Percentiles rank a stretch among this genome's conserved stretches.
These are phyloP conservation scores for Meandrina meandrites DNA, from an alignment of 92 coral and sea anemone species.

Conservation along the genomic window DNA sequence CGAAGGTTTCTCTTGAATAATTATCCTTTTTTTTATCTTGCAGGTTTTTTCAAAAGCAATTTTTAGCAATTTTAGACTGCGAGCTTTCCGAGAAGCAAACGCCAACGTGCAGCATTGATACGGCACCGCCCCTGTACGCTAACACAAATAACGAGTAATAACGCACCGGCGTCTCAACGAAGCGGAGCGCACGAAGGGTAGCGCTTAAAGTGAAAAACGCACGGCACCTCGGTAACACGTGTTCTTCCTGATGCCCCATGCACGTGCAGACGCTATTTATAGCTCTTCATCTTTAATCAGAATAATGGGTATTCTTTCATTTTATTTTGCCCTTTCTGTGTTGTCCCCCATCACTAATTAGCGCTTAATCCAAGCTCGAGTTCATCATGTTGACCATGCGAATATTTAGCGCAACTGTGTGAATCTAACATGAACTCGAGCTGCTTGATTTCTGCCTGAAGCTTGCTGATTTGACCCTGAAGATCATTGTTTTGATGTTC, in stretches of 20 bases:
- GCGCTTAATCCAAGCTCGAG: conserved; percentile 24
- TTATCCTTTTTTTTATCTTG: background rate
- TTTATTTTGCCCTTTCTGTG: background rate
- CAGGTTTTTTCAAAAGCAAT: background rate
- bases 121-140: background rate
- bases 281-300: conserved; percentile 6
- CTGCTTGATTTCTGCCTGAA: conserved; percentile 91
- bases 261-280: background rate
- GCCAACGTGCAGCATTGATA: background rate
- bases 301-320: conserved; percentile 4
- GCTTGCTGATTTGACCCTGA: conserved; percentile 88
- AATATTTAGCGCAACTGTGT: conserved; percentile 83
- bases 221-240: background rate
- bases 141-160: background rate
- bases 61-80: background rate
- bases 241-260: background rate
- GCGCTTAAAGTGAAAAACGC: background rate
- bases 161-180: background rate
- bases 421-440: conserved; percentile 95
- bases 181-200: too few relatives aligned
- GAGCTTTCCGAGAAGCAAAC: background rate
- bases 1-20: background rate
- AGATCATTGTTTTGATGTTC: conserved; percentile 87
- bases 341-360: background rate
- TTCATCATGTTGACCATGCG: conserved; percentile 40